Conservation (phyloP, 2,113 vertebrate genomes). For the Rhipidura dahli region DNA sequence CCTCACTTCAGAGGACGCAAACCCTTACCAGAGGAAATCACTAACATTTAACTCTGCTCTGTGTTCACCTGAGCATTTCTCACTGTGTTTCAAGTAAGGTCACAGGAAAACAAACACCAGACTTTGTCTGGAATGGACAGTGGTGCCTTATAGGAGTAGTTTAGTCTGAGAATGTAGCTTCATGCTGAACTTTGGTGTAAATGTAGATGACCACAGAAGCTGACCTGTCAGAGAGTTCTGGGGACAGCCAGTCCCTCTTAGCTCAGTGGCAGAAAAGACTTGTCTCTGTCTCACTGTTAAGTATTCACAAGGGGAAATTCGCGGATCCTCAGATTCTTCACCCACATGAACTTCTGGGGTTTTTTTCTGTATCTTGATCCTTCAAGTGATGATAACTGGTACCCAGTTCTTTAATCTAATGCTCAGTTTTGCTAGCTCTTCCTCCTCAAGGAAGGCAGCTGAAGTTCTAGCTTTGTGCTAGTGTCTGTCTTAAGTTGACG, state of each 20-base stretch:
- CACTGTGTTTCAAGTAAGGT: background rate
- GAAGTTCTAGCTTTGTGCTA: background rate
- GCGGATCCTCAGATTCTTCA: background rate
- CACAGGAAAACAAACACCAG: background rate
- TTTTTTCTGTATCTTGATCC: background rate
- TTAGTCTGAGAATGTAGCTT: background rate
- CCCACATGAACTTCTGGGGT: background rate
- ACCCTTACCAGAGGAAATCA: background rate
- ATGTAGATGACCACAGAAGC: background rate
- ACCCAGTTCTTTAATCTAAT: background rate
- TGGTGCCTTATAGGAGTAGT: background rate
- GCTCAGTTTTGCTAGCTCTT: background rate
- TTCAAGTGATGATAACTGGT: background rate
- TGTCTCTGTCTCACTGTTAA: background rate
- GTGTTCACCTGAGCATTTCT: background rate
- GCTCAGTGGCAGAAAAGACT: background rate
- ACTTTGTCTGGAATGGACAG: background rate
- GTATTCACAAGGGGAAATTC: background rate
- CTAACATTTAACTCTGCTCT: background rate
- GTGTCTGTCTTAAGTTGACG: background rate
- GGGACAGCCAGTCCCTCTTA: background rate
- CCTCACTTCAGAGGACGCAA: background rate
- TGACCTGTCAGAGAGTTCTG: background rate
- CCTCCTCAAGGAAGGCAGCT: background rate
- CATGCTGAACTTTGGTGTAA: background rate